Evolutionary conservation across 1,140 invertebrate genomes (phyloP), one percentile per base, ranked within the genome.

Genomic region (Aphelinus certus): DNA sequence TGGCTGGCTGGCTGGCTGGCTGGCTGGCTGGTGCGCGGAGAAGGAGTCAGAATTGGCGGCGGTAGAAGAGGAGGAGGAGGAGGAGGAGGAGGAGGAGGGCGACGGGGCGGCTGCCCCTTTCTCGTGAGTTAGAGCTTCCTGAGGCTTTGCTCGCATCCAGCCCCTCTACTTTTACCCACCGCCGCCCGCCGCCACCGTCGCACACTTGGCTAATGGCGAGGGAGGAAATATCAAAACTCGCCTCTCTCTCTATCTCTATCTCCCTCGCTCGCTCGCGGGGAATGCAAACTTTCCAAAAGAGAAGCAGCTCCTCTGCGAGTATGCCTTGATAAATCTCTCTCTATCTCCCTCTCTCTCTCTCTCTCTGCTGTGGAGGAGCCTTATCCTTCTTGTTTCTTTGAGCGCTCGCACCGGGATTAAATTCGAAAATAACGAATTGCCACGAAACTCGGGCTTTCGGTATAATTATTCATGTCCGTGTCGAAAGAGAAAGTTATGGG

Each of bases 61-160:
- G 42, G n/a, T 10, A 43, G 49, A 26, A 1, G 47, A 58, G 55
- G 63, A 73, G 63, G 46, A 64, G 53, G 10, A 60, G 42, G 55
- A 73, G 55, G 26, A 58, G 51, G 10, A 42, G 49, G 46, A 61
- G 47, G 58, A 51, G 46, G 10, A 9, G n/a, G 53, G 66, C 53
- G 77, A 78, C 73, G 72, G 78, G 73, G 76, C 77, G 76, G 80
- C 69, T 78, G 77, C 76, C 81, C 78, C 74, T 80, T 78, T 77
- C 79, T 76, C 65, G 81, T 84, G 83, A 84, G 83, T 84, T 84
- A 84, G 80, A 82, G 69, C 81, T 84, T 84, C 83, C 82, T 83
- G 81, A 78, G 81, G 76, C 82, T 82, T 81, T 83, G 76, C 80
- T 82, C 80, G 76, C 80, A 80, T 79, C 81, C 79, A 78, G 65